These are phyloP conservation scores for Gymnocypris eckloni DNA, from an alignment of 2,797 vertebrate species.

Conservation along the genomic window DNA sequence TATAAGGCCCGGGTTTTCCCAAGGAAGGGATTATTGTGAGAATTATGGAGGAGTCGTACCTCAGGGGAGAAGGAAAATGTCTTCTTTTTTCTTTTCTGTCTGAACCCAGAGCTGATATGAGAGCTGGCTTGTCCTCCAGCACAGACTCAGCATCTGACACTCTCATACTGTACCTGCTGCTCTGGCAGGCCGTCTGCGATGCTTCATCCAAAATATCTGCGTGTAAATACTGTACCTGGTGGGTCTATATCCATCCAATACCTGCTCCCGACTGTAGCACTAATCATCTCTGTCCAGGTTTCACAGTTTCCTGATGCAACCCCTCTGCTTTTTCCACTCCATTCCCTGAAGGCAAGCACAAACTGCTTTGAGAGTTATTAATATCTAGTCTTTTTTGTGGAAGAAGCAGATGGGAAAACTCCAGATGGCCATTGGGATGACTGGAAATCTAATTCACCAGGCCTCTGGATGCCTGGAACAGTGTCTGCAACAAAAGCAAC, in stretches of 20 bases:
- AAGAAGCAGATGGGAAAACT: slow-evolving; percentile 66
- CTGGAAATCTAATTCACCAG: slow-evolving; percentile 70
- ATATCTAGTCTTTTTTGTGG: slow-evolving; percentile 60
- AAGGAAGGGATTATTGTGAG: slow-evolving; percentile 63
- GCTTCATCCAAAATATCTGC: slow-evolving; percentile 52
- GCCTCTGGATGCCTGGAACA: slow-evolving; percentile 73
- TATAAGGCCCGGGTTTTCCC: slow-evolving; percentile 62
- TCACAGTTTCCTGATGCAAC: slow-evolving; percentile 52
- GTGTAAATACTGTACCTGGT: slow-evolving; percentile 60
- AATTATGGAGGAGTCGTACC: slow-evolving; percentile 49
- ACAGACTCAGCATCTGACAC: slow-evolving; percentile 23
- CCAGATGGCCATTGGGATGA: slow-evolving; percentile 70
- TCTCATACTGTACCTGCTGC: slow-evolving; percentile 53
- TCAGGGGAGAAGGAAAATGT: slow-evolving; percentile 55
- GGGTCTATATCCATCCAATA: slow-evolving; percentile 41
- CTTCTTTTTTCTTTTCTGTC: slow-evolving; percentile 57
- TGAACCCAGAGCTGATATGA: slow-evolving; percentile 57
- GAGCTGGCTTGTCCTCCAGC: slow-evolving; percentile 63
- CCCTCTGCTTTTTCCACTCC: slow-evolving; percentile 66
- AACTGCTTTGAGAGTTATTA: slow-evolving; percentile 68
- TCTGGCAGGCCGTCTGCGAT: slow-evolving; percentile 38
- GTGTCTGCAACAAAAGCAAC: slow-evolving; percentile 66
- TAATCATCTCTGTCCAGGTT: slow-evolving; percentile 49
- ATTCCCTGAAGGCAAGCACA: slow-evolving; percentile 54
- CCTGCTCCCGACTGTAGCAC: slow-evolving; percentile 33